Base-by-base conservation (phyloP, 2,113 vertebrate genomes). In the Mormoops blainvillei region DNA sequence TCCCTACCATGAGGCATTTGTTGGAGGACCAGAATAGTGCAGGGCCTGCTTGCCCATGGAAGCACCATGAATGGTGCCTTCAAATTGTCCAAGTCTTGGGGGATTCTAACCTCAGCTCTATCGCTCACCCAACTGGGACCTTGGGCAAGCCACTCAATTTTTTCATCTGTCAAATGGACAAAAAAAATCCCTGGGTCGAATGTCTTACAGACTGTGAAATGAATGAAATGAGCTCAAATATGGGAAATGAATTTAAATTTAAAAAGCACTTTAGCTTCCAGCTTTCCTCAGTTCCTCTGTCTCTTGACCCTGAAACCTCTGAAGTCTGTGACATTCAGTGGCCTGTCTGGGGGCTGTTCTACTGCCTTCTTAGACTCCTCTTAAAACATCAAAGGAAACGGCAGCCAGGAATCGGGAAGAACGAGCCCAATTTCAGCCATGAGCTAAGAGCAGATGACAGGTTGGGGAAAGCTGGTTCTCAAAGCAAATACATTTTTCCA, bases 41-140 rank as follows among this genome's bases (percentile, higher is more conserved):
- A 14, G 10, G 65, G 8, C 19, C 12, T 48, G 71, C 43, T 88
- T 31, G 28, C 36, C 19, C 50, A 9, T 1, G 1, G 67, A 56
- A 13, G 4, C 38, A 36, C 24, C 45, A 0, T 4, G 18, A 83
- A 11, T 1, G 4, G 2, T 31, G 54, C 3, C 1, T 0, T 28
- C 6, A 3, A 26, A 38, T 11, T 48, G 22, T n/a, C 14, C 13
- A 0, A 61, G 48, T 33, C 20, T 33, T 33, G 28, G 31, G 48
- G 26, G 58, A 8, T 5, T 48, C 71, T n/a, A n/a, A 26, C 41
- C 54, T 70, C 56, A 77, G 22, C 28, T 43, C 58, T 76, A 3
- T 36, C 38, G 41, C 45, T 80, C 45, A 71, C n/a, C 12, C 52
- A 22, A 58, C 48, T 4, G 4, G 12, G 4, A 58, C 9, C 36